Evolutionary conservation across 2,797 vertebrate species (phyloP), one percentile per base, ranked within the genome.

Genomic region (Philypnodon macrostomus): DNA sequence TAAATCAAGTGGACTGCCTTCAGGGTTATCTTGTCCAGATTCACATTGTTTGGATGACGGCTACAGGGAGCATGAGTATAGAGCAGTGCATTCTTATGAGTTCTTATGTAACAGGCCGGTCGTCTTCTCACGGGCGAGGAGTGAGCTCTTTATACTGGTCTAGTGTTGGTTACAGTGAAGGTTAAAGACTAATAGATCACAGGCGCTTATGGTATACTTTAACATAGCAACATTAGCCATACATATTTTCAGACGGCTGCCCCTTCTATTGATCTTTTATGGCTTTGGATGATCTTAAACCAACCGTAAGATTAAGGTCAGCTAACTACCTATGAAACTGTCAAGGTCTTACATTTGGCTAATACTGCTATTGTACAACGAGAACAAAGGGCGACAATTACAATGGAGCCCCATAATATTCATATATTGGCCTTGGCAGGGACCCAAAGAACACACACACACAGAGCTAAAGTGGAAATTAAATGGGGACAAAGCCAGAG

Each of bases 71-170:
- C 51, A 59, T 45, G 52, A 39, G 44, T 39, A 37, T 45, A 35
- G 58, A 67, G 62, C 12, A 56, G 30, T n/a, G 29, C 27, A 37
- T 5, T 34, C 31, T 47, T 21, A 15, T 1, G 6, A 18, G 16
- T 47, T 53, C 47, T 74, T 75, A 72, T 30, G 38, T 58, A 75
- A 70, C 48, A 2, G 13, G 38, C 30, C 27, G 45, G 14, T 58
- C 29, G 16, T 63, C 58, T 61, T 79, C 44, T 63, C 52, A 33
- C 30, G 17, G 36, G 38, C 29, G 55, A 27, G 6, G 9, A 42
- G 24, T 14, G 38, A 14, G 13, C 26, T 40, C 27, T 7, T 19
- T 11, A 51, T 30, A 32, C 41, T 29, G 45, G 48, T 14, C 27
- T 18, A 0, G 13, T 59, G 58, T 62, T 60, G 42, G 27, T 38